phyloP scores from a whole-genome alignment of 2,113 vertebrate species.

The Manacus vitellinus region DNA sequence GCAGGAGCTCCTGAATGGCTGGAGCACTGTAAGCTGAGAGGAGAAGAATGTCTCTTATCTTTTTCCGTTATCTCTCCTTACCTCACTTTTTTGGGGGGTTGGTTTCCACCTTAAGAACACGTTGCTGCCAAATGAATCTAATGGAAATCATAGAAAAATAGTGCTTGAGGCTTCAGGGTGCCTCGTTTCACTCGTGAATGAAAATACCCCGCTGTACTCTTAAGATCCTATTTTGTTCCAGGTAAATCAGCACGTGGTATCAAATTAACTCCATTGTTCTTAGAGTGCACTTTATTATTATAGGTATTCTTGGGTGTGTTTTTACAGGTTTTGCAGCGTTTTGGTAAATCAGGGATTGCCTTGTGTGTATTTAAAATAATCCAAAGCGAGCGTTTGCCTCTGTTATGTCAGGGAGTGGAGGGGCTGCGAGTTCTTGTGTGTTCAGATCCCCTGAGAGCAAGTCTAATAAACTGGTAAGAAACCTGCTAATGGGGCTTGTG shows the following conservation, averaged over 20 bases:
- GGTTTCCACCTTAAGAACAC: neutral
- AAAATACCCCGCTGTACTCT: neutral
- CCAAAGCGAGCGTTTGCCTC: neutral
- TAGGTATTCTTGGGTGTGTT: neutral
- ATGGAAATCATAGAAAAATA: neutral
- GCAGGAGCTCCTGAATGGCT: neutral
- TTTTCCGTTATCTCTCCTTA: slow-evolving; percentile 39
- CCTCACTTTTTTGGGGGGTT: neutral
- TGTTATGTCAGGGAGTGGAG: rapidly evolving
- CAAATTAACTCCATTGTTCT: neutral
- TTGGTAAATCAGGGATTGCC: neutral
- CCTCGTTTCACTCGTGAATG: neutral
- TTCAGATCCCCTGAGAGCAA: neutral
- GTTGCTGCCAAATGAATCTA: neutral
- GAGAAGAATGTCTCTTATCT: slow-evolving; percentile 39
- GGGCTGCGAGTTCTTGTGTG: neutral
- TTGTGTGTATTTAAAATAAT: neutral
- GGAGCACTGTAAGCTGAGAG: neutral
- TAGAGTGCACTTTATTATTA: neutral
- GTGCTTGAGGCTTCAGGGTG: neutral
- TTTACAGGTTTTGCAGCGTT: neutral
- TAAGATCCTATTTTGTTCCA: neutral
- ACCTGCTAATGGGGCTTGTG: neutral
- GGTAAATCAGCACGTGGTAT: neutral
- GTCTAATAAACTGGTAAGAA: neutral